phyloP scores from a whole-genome alignment of 2,113 vertebrate genomes.

The Coturnix japonica region DNA sequence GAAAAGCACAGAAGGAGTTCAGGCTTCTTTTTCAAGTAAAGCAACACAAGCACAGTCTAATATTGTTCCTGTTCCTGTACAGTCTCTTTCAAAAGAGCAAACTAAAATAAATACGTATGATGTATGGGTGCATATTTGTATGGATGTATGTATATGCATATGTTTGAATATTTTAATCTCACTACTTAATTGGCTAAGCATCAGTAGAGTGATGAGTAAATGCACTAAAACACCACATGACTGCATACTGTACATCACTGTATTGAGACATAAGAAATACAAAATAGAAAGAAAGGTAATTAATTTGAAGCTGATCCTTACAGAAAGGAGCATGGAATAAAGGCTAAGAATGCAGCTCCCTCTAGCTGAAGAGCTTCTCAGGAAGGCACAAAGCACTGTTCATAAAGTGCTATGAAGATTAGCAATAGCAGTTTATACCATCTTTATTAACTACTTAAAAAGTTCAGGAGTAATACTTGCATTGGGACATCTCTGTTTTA shows the following conservation, averaged over 20 bases:
- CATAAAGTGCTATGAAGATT: not conserved
- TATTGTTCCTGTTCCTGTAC: not conserved
- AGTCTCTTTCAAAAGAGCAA: not conserved
- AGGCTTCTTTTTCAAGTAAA: not conserved
- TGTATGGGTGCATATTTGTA: not conserved
- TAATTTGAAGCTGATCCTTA: not conserved
- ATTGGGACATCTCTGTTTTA: not conserved
- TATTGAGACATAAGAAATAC: not conserved
- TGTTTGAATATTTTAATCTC: accelerated
- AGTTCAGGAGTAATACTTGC: too few relatives aligned
- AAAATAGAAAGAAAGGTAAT: not conserved
- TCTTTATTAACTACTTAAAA: not conserved
- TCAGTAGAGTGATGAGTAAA: not conserved
- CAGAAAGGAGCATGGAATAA: not conserved
- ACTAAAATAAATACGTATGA: not conserved
- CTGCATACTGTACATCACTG: accelerated
- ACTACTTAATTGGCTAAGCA: not conserved
- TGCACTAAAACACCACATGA: not conserved
- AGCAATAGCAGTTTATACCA: not conserved
- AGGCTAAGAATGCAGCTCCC: not conserved
- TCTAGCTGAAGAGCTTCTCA: not conserved
- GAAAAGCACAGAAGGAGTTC: not conserved
- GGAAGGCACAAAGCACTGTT: not conserved
- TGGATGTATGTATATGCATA: not conserved
- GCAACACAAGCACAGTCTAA: not conserved